Conservation (phyloP, 1,140 invertebrate genomes). For the Leptinotarsa lineolata region DNA sequence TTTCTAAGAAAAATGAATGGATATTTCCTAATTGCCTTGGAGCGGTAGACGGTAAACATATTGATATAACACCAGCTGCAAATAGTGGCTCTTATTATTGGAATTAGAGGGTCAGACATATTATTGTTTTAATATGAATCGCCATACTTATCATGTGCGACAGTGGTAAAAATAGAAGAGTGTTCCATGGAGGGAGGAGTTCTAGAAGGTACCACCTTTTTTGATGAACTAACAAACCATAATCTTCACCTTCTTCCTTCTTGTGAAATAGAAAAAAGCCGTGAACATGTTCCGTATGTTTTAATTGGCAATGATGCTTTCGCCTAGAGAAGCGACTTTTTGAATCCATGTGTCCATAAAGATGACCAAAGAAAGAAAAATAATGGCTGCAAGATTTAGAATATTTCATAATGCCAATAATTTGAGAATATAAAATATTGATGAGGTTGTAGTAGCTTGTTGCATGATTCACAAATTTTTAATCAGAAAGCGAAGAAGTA, state of each 20-base stretch:
- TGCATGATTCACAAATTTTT: constrained; percentile 45
- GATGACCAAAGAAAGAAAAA: constrained; percentile 39
- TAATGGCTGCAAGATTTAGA: constrained; percentile 51
- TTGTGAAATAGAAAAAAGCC: not conserved
- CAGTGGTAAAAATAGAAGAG: constrained; percentile 48
- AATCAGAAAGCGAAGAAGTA: constrained; percentile 23
- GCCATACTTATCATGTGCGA: constrained; percentile 50
- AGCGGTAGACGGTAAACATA: too few relatives aligned
- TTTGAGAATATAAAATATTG: constrained; percentile 32
- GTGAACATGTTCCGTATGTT: constrained; percentile 30
- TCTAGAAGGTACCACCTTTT: constrained; percentile 22
- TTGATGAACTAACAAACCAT: not conserved
- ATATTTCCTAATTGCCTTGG: too few relatives aligned
- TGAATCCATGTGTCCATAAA: constrained; percentile 56
- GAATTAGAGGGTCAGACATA: constrained; percentile 30
- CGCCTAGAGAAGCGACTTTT: constrained; percentile 52
- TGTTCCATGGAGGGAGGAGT: constrained; percentile 46
- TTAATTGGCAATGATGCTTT: constrained; percentile 58
- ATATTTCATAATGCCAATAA: constrained; percentile 48
- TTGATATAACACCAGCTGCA: too few relatives aligned
- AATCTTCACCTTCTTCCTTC: constrained; percentile 5
- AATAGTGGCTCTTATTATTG: too few relatives aligned
- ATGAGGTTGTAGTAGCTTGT: constrained; percentile 40
- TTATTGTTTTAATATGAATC: constrained; percentile 37
- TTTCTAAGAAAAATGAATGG: too few relatives aligned